Percentiles rank a stretch among this genome's conserved stretches.
Conservation (phyloP, 2,797 vertebrate genomes). For the Galagoides demidoff region DNA sequence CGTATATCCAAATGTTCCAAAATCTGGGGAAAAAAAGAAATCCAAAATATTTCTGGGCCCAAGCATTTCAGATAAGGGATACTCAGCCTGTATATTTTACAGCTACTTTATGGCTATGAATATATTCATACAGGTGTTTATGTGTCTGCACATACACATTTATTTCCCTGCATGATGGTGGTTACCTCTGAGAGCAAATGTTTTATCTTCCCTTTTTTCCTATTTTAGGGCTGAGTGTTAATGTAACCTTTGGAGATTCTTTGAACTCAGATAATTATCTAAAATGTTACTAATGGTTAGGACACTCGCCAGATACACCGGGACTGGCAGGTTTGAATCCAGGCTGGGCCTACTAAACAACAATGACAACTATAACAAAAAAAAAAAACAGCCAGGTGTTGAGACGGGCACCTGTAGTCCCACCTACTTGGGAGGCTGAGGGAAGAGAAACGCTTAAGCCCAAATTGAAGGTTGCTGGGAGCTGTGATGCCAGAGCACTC, state of each 20-base stretch:
- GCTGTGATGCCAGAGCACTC: too few relatives aligned
- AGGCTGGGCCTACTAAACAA: too few relatives aligned
- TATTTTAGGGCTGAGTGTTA: not conserved
- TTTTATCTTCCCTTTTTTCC: not conserved
- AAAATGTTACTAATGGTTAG: not conserved
- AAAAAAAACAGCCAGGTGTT: too few relatives aligned
- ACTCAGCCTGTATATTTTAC: not conserved
- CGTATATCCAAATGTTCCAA: not conserved
- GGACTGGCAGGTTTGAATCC: too few relatives aligned
- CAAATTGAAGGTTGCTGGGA: too few relatives aligned
- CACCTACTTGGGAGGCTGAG: too few relatives aligned
- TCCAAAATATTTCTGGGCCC: not conserved
- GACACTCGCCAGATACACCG: too few relatives aligned
- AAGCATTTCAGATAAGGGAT: not conserved
- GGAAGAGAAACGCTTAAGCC: too few relatives aligned
- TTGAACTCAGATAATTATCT: not conserved
- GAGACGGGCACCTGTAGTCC: too few relatives aligned
- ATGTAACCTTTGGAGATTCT: not conserved
- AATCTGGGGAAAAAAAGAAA: not conserved
- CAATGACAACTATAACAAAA: too few relatives aligned
- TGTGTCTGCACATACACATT: accelerated
- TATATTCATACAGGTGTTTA: accelerated
- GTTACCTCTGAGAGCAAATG: not conserved
- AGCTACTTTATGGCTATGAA: not conserved
- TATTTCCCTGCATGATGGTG: not conserved